These are phyloP conservation scores for Sebastes kiyomatsui DNA, from an alignment of 2,797 vertebrate species.

Conservation along the genomic window DNA sequence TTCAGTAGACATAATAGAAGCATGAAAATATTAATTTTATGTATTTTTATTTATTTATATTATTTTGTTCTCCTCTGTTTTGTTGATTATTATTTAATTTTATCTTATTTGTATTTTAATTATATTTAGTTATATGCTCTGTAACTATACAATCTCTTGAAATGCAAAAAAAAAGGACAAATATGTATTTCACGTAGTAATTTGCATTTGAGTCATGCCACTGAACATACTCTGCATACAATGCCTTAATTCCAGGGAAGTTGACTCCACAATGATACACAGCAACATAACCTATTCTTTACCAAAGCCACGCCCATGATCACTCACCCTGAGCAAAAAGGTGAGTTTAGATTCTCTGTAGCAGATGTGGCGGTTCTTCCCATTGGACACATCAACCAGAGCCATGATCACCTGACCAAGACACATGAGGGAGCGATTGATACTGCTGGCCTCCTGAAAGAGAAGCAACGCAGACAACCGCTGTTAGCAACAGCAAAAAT, in stretches of 20 bases:
- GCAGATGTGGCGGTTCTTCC: conserved; percentile 92
- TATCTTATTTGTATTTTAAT: too few relatives aligned
- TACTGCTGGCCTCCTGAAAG: conserved; percentile 93
- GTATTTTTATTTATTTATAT: too few relatives aligned
- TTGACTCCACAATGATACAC: background rate
- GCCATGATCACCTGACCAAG: conserved; percentile 96
- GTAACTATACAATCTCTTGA: too few relatives aligned
- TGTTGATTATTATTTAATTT: background rate
- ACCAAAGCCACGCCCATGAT: background rate
- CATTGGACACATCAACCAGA: conserved; percentile 93
- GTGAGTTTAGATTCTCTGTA: conserved; percentile 98
- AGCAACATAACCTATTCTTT: background rate
- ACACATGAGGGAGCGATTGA: conserved; percentile 95
- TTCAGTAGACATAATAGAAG: background rate
- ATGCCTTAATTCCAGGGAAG: background rate
- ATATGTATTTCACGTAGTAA: background rate
- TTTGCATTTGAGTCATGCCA: background rate
- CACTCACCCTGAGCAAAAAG: conserved; percentile 89
- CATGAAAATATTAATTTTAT: background rate
- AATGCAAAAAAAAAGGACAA: too few relatives aligned
- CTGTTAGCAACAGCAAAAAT: background rate
- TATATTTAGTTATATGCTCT: too few relatives aligned
- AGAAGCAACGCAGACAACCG: background rate
- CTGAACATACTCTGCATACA: background rate
- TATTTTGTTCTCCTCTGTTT: background rate